A percentile compares a stretch with the other conserved stretches of the same genome.
These are phyloP conservation scores for Drosophila carrolli DNA, from an alignment of 1,140 invertebrate genomes.

Conservation along the genomic window DNA sequence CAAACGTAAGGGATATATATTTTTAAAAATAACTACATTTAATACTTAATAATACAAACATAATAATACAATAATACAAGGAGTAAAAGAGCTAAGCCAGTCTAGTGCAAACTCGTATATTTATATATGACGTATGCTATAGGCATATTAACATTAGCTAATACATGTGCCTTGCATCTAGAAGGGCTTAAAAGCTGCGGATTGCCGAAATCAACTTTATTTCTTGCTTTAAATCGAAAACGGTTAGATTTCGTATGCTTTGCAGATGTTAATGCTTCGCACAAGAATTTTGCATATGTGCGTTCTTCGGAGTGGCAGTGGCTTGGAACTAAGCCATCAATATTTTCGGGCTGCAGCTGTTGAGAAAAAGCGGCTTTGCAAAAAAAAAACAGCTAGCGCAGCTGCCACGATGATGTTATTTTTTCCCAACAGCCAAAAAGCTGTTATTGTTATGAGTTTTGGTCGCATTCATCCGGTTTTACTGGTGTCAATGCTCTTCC, in stretches of 20 bases:
- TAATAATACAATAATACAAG: no score
- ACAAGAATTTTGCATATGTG: conserved; percentile 10
- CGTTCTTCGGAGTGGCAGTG: not conserved
- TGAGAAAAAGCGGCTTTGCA: conserved; percentile 1
- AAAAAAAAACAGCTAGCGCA: conserved; percentile 11
- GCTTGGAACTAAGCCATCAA: conserved; percentile 18
- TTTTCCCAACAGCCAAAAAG: conserved; percentile 55
- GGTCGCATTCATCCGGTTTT: conserved; percentile 70
- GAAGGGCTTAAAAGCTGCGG: no score
- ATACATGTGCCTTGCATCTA: no score
- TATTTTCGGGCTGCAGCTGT: conserved; percentile 49
- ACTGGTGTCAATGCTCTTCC: conserved; percentile 59
- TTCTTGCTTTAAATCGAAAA: not conserved
- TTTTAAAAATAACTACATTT: no score
- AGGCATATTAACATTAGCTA: no score
- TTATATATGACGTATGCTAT: no score
- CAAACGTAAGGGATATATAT: no score
- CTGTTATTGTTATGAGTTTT: conserved; percentile 66
- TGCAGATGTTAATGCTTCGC: not conserved
- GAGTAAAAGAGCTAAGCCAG: no score
- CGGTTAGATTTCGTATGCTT: not conserved
- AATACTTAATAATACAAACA: no score
- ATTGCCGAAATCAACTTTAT: no score
- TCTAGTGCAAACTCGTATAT: no score
- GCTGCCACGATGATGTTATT: conserved; percentile 65